Conservation (phyloP, 2,888 invertebrate species). For the Euzetes globulus region DNA sequence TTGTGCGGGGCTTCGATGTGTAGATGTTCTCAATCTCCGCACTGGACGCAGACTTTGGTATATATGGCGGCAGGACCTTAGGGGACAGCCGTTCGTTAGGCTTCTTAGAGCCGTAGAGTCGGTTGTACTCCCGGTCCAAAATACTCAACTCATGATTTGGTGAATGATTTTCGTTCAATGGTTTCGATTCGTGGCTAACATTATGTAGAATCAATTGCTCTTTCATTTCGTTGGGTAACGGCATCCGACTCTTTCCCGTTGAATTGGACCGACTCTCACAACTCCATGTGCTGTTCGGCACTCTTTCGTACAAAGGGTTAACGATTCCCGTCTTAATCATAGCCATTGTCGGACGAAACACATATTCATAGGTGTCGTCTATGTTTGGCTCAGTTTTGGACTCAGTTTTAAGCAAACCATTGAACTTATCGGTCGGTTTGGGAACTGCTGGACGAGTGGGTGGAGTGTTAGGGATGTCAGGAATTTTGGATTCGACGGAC, state of each 20-base stretch:
- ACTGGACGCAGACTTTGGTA: constrained; percentile 22
- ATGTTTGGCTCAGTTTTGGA: background rate
- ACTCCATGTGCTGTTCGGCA: constrained; percentile 5
- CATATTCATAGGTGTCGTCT: constrained; percentile 7
- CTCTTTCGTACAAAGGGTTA: constrained; percentile 9
- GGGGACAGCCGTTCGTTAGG: constrained; percentile 26
- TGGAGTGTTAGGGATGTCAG: constrained; percentile 19
- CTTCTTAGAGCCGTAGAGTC: constrained; percentile 40
- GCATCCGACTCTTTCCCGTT: background rate
- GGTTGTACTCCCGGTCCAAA: constrained; percentile 40
- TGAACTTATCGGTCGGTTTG: constrained; percentile 6
- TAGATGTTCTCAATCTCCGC: constrained; percentile 32
- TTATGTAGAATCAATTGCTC: background rate
- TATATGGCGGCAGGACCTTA: background rate
- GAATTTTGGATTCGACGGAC: background rate
- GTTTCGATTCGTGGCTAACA: background rate
- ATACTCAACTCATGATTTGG: constrained; percentile 25
- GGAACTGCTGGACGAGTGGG: constrained; percentile 22
- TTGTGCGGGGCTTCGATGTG: background rate
- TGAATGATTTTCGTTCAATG: background rate
- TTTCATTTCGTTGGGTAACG: constrained; percentile 3
- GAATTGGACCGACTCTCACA: background rate
- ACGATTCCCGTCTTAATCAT: constrained; percentile 28
- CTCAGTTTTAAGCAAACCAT: background rate
- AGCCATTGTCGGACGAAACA: constrained; percentile 21